Conservation (phyloP, 2,888 invertebrate genomes). For the Acanthosepion pharaonis region DNA sequence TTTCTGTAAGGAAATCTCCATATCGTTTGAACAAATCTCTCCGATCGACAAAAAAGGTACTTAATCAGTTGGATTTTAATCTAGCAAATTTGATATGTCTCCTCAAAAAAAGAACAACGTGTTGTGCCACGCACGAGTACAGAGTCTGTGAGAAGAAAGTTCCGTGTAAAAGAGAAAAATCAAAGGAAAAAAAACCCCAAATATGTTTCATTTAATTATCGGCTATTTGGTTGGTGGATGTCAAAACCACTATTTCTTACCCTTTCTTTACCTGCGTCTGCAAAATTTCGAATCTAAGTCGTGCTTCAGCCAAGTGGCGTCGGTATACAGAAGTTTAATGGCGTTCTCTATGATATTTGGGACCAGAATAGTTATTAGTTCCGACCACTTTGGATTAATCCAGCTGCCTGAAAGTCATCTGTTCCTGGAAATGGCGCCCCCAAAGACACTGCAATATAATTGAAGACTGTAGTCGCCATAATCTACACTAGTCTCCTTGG, state of each 20-base stretch:
- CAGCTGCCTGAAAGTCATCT: not conserved
- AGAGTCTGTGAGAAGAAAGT: not conserved
- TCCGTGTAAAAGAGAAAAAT: not conserved
- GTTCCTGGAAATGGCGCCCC: not conserved
- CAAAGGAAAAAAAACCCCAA: not conserved
- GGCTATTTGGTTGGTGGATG: not conserved
- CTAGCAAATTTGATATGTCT: too few species aligned
- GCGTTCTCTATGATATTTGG: not conserved
- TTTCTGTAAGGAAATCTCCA: too few species aligned
- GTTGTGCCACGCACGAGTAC: too few species aligned
- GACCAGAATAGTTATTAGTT: not conserved
- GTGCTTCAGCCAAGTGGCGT: not conserved
- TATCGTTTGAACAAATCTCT: too few species aligned
- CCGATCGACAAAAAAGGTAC: too few species aligned
- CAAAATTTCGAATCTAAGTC: not conserved
- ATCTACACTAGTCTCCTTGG: not conserved
- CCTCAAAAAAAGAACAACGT: too few species aligned
- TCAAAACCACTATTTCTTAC: not conserved
- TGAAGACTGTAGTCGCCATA: not conserved
- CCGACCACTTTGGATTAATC: not conserved
- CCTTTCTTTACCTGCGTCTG: not conserved
- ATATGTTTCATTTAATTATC: not conserved
- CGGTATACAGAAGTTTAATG: not conserved
- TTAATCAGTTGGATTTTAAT: too few species aligned
- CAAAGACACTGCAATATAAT: not conserved